Base-by-base conservation (phyloP, 1,140 invertebrate genomes). In the Tetramorium alpestre region DNA sequence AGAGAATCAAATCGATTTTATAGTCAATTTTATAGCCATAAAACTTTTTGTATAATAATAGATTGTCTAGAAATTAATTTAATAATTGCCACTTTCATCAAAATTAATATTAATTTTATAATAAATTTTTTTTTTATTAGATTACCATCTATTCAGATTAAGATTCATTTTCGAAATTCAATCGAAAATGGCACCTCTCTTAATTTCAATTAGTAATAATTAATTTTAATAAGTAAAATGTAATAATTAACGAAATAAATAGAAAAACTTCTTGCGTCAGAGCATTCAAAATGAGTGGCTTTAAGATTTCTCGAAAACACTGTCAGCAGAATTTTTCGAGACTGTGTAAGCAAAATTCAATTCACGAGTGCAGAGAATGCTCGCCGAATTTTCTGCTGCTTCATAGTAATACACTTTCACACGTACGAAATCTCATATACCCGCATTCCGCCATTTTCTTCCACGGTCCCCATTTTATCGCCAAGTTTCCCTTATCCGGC, bases 401-500 rank as follows among this genome's bases (percentile, higher is more conserved):
- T 62, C 80, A 60, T 8, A n/a, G 54, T 84, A 75, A 84, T 62
- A 75, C 49, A 81, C 67, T 60, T 60, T 73, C 69, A 41, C 80
- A 65, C 54, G 41, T 75, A 75, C 44, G n/a, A 84, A 49, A 75
- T 75, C 80, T 84, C 56, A 73, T 84, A 60, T 75, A 75, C 54
- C 69, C 80, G 80, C 41, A 84, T 84, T 84, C 69, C 69, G 25
- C 80, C 44, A 84, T 84, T 84, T 73, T 84, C 80, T 62, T 49
- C 54, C 54, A 38, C 8, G 67, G 18, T 25, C 1, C 28, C 25
- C 69, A 60, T 60, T 84, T 84, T 84, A 75, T 75, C 80, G 69
- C 41, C 69, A 28, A 73, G 80, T 75, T 84, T 84, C 28, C 69
- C 69, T 84, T 73, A 84, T 65, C 67, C 41, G 41, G 47, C 69